phyloP scores from a whole-genome alignment of 2,888 invertebrate species.

The Cataglyphis cursor region DNA sequence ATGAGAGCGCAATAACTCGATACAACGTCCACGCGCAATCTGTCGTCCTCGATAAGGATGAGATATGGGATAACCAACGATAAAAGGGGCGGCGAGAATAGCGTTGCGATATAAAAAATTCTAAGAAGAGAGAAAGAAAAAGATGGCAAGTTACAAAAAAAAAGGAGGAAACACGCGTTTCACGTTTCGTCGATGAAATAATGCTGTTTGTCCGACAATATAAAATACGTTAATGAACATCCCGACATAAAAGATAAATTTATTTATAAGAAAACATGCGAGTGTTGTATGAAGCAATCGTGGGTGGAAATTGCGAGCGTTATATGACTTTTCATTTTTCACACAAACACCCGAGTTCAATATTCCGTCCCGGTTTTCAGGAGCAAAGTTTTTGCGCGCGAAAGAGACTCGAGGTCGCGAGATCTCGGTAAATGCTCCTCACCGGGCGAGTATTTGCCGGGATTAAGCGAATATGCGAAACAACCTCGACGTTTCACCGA shows the following conservation, averaged over 20 bases:
- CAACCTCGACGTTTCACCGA: constrained; percentile 54
- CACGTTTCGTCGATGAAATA: constrained; percentile 16
- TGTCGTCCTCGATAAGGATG: constrained; percentile 62
- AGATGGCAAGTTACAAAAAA: neutral
- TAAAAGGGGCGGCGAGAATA: constrained; percentile 51
- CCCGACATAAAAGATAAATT: constrained; percentile 1
- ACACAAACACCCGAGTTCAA: neutral
- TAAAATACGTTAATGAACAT: constrained; percentile 20
- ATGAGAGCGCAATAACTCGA: constrained; percentile 60
- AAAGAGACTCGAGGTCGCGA: constrained; percentile 12
- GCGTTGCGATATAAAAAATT: constrained; percentile 10
- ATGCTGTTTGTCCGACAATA: neutral
- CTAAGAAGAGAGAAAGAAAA: neutral
- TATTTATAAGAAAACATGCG: neutral
- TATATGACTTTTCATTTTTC: constrained; percentile 7
- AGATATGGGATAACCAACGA: constrained; percentile 59
- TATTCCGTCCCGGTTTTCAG: neutral
- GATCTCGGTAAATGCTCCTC: constrained; percentile 38
- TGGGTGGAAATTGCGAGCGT: neutral
- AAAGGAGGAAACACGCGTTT: constrained; percentile 24
- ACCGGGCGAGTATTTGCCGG: constrained; percentile 33
- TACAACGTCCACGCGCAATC: constrained; percentile 60
- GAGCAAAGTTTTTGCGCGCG: constrained; percentile 6
- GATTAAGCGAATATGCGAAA: constrained; percentile 53
- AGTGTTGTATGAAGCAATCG: neutral